Evolutionary conservation across 2,888 invertebrate species (phyloP).

Genomic region (Dysmachus trigonus): DNA sequence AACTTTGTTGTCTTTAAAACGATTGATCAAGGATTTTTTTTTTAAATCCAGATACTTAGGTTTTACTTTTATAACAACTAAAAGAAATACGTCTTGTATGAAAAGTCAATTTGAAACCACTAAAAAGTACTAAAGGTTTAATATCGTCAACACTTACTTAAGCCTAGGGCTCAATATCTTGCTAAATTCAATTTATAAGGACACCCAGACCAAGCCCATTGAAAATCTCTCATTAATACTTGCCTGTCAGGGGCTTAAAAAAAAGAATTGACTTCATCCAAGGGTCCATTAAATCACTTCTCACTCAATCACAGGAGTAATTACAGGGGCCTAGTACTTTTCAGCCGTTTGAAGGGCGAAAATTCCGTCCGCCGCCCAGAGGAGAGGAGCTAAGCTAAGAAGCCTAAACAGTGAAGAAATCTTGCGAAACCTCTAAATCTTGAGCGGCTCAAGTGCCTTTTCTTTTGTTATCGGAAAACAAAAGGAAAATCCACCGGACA

Average conservation of each 20-base stretch:
- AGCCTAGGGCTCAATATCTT: neutral
- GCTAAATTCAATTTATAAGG: neutral
- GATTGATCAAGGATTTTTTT: too few relatives aligned
- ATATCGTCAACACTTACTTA: neutral
- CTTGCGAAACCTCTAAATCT: neutral
- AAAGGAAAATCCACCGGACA: neutral
- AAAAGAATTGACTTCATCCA: neutral
- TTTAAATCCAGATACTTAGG: too few relatives aligned
- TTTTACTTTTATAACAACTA: too few relatives aligned
- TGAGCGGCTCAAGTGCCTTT: neutral
- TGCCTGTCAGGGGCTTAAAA: neutral
- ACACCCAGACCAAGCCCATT: neutral
- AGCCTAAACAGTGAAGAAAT: neutral
- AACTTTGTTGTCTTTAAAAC: too few relatives aligned
- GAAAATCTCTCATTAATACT: neutral
- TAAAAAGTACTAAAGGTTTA: neutral
- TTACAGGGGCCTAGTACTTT: neutral
- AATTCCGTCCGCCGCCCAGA: neutral
- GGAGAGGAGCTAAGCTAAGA: neutral
- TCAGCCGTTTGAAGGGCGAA: neutral
- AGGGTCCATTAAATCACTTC: neutral
- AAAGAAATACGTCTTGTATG: too few relatives aligned
- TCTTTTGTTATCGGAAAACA: slow-evolving; percentile 14
- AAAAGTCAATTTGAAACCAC: neutral
- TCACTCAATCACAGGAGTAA: neutral